Conservation (phyloP, 1,140 invertebrate species). For the Danaus plexippus region DNA sequence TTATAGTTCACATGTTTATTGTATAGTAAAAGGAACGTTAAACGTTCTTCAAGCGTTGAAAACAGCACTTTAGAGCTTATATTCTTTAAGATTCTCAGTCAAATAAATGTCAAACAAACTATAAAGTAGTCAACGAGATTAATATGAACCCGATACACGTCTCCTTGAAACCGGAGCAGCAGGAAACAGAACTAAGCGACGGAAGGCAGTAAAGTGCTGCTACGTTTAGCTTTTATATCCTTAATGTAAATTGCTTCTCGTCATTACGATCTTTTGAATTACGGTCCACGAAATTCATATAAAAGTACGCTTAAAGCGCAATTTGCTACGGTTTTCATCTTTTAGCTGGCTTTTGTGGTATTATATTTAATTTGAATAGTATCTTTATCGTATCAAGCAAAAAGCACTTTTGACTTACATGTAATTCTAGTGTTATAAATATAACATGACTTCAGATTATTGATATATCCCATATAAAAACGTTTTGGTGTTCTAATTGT, state of each 20-base stretch:
- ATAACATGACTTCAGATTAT: too few relatives aligned
- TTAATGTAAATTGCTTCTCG: slow-evolving; percentile 25
- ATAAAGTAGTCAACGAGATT: neutral
- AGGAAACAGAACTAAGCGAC: slow-evolving; percentile 22
- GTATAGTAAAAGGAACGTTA: too few relatives aligned
- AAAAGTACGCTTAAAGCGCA: slow-evolving; percentile 1
- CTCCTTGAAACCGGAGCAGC: slow-evolving; percentile 16
- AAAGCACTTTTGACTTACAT: slow-evolving; percentile 1
- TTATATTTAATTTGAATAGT: slow-evolving; percentile 5
- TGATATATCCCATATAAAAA: too few relatives aligned
- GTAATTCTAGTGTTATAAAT: too few relatives aligned
- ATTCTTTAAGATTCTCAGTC: too few relatives aligned
- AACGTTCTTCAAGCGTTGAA: too few relatives aligned
- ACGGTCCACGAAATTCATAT: slow-evolving; percentile 10
- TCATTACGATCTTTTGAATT: slow-evolving; percentile 23
- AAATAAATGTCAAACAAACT: too few relatives aligned
- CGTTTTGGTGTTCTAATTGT: too few relatives aligned
- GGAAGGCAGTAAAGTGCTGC: slow-evolving; percentile 24
- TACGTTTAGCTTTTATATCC: slow-evolving; percentile 21
- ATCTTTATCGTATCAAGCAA: neutral
- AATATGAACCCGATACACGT: slow-evolving; percentile 17
- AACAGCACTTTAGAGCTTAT: too few relatives aligned
- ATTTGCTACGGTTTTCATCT: too few relatives aligned
- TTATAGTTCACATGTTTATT: too few relatives aligned
- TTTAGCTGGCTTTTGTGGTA: neutral